Evolutionary conservation across 2,888 invertebrate genomes (phyloP).

Genomic region (Vanessa cardui): DNA sequence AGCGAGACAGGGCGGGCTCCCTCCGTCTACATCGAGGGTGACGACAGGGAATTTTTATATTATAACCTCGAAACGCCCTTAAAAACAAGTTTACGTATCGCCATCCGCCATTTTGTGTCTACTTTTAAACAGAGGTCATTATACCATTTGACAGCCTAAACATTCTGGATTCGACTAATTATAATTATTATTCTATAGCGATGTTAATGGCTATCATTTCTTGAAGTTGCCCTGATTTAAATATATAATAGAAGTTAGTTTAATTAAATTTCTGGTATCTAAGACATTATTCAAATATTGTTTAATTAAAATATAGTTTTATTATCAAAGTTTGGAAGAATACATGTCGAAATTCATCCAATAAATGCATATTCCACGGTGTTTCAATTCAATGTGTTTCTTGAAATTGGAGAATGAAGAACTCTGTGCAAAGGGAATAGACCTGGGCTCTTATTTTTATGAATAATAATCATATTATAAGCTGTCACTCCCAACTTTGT

Average conservation of each 20-base stretch:
- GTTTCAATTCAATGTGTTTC: too few relatives aligned
- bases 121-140: constrained; percentile 41
- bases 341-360: too few relatives aligned
- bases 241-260: background rate
- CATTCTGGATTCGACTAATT: constrained; percentile 20
- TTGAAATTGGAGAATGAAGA: too few relatives aligned
- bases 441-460: too few relatives aligned
- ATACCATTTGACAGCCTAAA: constrained; percentile 38
- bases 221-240: background rate
- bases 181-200: background rate
- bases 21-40: constrained; percentile 54
- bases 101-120: constrained; percentile 41
- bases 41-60: constrained; percentile 64
- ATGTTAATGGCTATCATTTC: background rate
- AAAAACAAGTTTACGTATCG: constrained; percentile 49
- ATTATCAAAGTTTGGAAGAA: too few relatives aligned
- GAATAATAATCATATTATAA: too few relatives aligned
- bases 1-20: constrained; percentile 50
- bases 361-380: too few relatives aligned
- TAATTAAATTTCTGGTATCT: too few relatives aligned
- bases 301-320: too few relatives aligned
- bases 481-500: too few relatives aligned
- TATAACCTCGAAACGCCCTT: constrained; percentile 77
- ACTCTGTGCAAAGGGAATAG: too few relatives aligned
- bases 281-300: too few relatives aligned